These are phyloP conservation scores for Cyrtonyx montezumae DNA, from an alignment of 2,113 vertebrate species.

Conservation along the genomic window DNA sequence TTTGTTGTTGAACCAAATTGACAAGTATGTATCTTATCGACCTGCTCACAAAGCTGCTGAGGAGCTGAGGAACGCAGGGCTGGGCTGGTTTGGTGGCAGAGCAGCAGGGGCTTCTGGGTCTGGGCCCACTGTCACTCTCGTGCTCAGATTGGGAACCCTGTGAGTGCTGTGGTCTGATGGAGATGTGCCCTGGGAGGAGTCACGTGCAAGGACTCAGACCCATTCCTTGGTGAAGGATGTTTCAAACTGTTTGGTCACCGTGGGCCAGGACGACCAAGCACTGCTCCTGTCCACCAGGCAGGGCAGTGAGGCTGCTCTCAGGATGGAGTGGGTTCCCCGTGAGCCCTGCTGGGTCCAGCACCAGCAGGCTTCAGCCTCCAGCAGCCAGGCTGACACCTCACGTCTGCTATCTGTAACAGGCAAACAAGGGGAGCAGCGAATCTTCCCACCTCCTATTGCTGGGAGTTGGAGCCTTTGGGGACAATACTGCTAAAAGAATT, in stretches of 20 bases:
- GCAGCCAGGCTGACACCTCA: not conserved
- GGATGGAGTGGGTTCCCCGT: rapidly evolving
- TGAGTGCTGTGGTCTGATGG: not conserved
- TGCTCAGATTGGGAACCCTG: not conserved
- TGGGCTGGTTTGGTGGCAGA: not conserved
- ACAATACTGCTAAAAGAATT: constrained; percentile 25
- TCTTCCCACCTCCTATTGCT: not conserved
- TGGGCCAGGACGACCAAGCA: not conserved
- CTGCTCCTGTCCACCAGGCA: not conserved
- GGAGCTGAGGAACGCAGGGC: not conserved
- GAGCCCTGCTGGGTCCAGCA: not conserved
- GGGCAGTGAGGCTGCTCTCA: not conserved
- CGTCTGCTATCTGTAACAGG: not conserved
- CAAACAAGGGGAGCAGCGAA: not conserved
- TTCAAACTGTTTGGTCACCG: not conserved
- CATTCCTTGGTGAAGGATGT: not conserved
- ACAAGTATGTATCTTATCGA: not conserved
- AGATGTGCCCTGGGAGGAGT: not conserved
- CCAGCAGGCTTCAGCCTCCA: not conserved
- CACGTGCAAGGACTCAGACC: not conserved
- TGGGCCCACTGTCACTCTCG: not conserved
- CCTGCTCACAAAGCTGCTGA: not conserved
- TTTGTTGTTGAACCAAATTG: constrained; percentile 12
- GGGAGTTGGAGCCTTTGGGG: not conserved
- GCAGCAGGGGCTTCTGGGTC: not conserved